Evolutionary conservation across 2,888 invertebrate species (phyloP).

Genomic region (Netelia fuscicornis): DNA sequence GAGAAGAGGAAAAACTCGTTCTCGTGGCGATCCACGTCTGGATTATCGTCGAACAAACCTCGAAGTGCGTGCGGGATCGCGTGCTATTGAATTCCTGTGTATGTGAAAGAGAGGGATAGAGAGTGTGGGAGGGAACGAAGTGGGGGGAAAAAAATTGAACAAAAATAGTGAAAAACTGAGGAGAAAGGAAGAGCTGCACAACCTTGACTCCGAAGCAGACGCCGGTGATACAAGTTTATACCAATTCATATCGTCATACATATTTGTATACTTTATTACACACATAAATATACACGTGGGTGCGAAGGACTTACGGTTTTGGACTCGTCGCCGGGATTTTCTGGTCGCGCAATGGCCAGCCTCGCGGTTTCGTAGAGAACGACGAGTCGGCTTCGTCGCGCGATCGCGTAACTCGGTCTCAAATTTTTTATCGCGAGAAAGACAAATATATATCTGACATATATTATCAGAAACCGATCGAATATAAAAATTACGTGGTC

Average conservation of each 20-base stretch:
- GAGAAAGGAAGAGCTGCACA: conserved; percentile 28
- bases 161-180: not conserved
- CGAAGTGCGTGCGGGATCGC: conserved; percentile 19
- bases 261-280: not conserved
- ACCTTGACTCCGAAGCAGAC: conserved; percentile 46
- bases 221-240: conserved; percentile 40
- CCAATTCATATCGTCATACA: conserved; percentile 6
- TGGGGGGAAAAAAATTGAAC: not conserved
- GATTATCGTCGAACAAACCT: not conserved
- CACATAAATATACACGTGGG: conserved; percentile 2
- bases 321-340: conserved; percentile 50
- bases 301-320: conserved; percentile 49
- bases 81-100: conserved; percentile 24
- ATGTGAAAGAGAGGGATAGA: conserved; percentile 9
- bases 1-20: conserved; percentile 37
- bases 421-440: not conserved
- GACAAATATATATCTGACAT: too few species aligned
- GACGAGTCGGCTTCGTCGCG: conserved; percentile 34
- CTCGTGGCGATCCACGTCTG: not conserved
- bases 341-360: conserved; percentile 54
- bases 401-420: not conserved
- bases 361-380: conserved; percentile 45
- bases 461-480: too few species aligned
- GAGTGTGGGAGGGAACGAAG: not conserved
- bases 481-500: not conserved